These are phyloP conservation scores for Macrotrachela quadricornifera DNA, from an alignment of 1,140 invertebrate genomes.

Conservation along the genomic window DNA sequence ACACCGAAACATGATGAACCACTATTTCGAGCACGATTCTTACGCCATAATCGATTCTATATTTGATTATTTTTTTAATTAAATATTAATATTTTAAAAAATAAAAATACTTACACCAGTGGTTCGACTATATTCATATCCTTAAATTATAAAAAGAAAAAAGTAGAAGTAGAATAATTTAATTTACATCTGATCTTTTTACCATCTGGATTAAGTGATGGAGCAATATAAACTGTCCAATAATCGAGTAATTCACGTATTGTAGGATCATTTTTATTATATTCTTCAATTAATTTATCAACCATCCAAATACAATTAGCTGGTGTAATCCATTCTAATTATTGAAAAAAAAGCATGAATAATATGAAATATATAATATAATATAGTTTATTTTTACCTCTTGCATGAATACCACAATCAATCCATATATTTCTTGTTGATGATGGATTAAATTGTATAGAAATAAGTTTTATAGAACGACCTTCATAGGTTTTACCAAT, in stretches of 20 bases:
- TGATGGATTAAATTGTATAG: background rate
- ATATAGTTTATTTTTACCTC: too few species aligned
- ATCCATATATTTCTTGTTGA: background rate
- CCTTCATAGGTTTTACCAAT: background rate
- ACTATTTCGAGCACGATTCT: conserved; percentile 8
- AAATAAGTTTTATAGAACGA: background rate
- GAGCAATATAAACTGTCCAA: conserved; percentile 4
- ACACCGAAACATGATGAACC: conserved; percentile 1
- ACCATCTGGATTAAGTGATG: conserved; percentile 7
- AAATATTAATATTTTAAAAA: background rate
- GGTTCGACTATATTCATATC: conserved; percentile 3
- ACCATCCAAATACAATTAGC: conserved; percentile 10
- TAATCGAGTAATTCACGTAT: background rate
- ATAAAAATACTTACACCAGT: background rate
- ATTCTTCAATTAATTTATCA: background rate
- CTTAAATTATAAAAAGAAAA: background rate
- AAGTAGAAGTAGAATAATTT: too few species aligned
- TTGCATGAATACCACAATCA: conserved; percentile 8
- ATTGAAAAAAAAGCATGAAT: too few species aligned
- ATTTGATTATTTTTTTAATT: background rate
- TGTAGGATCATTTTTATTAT: background rate
- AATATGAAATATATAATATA: too few species aligned
- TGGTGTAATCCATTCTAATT: conserved; percentile 25
- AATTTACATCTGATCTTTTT: too few species aligned
- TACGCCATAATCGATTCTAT: conserved; percentile 10